Percentiles rank a stretch among this genome's conserved stretches.
Conservation (phyloP, 2,888 invertebrate species). For the Pomacea canaliculata region DNA sequence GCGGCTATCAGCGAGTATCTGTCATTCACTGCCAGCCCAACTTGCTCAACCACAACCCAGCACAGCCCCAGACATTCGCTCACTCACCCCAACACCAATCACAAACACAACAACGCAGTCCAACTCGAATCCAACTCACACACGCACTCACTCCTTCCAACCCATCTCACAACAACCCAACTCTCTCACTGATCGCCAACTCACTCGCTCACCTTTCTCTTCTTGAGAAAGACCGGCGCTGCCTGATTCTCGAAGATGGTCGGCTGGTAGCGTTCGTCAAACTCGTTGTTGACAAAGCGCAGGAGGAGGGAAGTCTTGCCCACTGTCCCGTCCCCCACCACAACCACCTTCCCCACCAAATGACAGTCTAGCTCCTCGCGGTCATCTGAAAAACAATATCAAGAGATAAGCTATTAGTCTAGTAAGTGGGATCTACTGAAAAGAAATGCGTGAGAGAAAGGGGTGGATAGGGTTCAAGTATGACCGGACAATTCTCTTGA, state of each 20-base stretch:
- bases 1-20: too few relatives aligned
- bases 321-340: slow-evolving; percentile 25
- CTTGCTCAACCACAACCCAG: too few relatives aligned
- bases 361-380: slow-evolving; percentile 11
- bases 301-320: slow-evolving; percentile 26
- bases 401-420: background rate
- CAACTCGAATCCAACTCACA: background rate
- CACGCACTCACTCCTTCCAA: background rate
- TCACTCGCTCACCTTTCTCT: slow-evolving; percentile 8
- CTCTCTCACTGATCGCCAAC: too few relatives aligned
- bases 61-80: background rate
- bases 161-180: too few relatives aligned
- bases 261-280: slow-evolving; percentile 19
- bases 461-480: too few relatives aligned
- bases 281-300: slow-evolving; percentile 26
- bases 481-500: too few relatives aligned
- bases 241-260: slow-evolving; percentile 28
- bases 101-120: background rate
- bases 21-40: too few relatives aligned
- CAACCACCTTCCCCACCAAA: slow-evolving; percentile 23
- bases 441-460: too few relatives aligned
- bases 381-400: slow-evolving; percentile 4
- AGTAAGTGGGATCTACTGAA: background rate
- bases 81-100: background rate
- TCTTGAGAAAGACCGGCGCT: slow-evolving; percentile 3